Base-by-base conservation (phyloP, 2,113 vertebrate genomes). In the Alethe diademata region DNA sequence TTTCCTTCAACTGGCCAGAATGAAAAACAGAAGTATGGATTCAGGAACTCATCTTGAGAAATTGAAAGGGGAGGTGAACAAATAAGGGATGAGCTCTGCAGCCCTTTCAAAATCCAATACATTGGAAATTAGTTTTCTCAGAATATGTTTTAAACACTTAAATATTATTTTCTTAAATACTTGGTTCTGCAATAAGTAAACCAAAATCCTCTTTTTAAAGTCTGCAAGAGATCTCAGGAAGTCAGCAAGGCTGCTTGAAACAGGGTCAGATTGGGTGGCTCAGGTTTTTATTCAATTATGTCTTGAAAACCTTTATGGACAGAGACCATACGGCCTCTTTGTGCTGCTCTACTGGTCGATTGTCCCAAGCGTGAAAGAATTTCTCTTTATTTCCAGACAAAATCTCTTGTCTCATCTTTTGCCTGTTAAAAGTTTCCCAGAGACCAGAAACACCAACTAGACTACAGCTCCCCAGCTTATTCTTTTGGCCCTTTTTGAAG, bases 271-370 rank as follows among this genome's bases (percentile, higher is more conserved):
- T 6, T 33, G 31, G 12, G n/a, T 53, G 40, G 7, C 15, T 79
- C 47, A 80, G 19, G 12, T 36, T 73, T 43, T 80, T 57, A 88
- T 29, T 23, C 33, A 66, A 24, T 40, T 40, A n/a, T 47, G 10
- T 48, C n/a, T 64, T 58, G 50, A 90, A 62, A 73, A 78, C 4
- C 6, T 47, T 40, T 36, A 70, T 40, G 40, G 28, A 38, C 45
- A 29, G 14, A 90, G 33, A 70, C 35, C 0, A 14, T 38, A 70
- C 33, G 35, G 35, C 1, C 9, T 82, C 31, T 58, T 35, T 58
- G 33, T n/a, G 20, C 40, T 54, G 1, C 67, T 78, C 29, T 53
- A 47, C 23, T 69, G 29, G 14, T 64, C 0, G 0, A 8, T 1
- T 73, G 33, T 71, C 47, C 5, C 26, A 67, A 33, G 20, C 6